Evolutionary conservation across 2,888 invertebrate species (phyloP), one percentile per base, ranked within the genome.

Genomic region (Metallyticus violacea): DNA sequence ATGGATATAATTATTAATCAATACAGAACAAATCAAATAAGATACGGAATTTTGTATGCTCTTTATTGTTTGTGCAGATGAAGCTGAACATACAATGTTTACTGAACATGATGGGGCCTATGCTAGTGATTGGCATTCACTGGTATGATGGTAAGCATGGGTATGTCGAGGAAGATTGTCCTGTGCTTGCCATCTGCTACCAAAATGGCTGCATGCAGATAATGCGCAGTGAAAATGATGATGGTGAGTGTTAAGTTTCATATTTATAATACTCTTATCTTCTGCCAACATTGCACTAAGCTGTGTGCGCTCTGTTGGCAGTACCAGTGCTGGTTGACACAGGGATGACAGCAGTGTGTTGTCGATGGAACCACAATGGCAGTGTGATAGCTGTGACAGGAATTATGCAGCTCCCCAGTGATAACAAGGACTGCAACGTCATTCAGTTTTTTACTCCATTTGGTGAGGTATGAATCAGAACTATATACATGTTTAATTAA

Each of bases 311-410:
- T n/a, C n/a, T 62, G 82, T 92, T 93, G 78, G 77, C 91, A 97
- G 97, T 94, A 91, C 97, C 98, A 7, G 93, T 97, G 7, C 92
- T 97, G 80, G 93, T 99, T 28, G 97, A 98, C 90, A 96, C 97
- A 0, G 95, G 96, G 77, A 96, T 99, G 94, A 93, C 94, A 28
- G 95, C 97, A 7, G 95, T 96, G 78, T 96, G 96, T 90, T 96
- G 97, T 86, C 95, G 95, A 89, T 99, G 99, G 99, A 99, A 98
- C 91, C 97, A 97, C 90, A 96, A 96, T 90, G 99, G 99, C 0
- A 96, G 96, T 22, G 93, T 99, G 3, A 91, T 99, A 81, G 99
- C 99, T 0, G 95, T 98, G 6, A 96, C 97, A 26, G 99, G 99
- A 1, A 91, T 92, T n/a, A 92, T 93, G 90, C 91, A 92, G 86